Conservation (phyloP, 2,888 invertebrate species). For the Eupelmus urozonus region DNA sequence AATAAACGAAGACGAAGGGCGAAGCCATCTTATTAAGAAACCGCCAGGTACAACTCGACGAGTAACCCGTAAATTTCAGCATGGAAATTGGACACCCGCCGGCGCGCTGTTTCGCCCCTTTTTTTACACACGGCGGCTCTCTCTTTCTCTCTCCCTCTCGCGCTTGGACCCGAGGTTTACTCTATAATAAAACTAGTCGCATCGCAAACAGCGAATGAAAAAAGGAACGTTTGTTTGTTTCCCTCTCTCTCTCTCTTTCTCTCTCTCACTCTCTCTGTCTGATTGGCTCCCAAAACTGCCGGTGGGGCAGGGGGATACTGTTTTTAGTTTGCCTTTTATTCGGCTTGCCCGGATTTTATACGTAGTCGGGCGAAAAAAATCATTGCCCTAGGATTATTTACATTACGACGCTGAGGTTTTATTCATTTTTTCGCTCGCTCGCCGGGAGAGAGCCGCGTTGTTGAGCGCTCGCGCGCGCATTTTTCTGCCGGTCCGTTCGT, state of each 20-base stretch:
- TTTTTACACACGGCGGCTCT: background rate
- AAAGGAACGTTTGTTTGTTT: conserved; percentile 27
- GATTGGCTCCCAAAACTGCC: conserved; percentile 46
- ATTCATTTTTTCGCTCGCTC: background rate
- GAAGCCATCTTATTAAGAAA: no score
- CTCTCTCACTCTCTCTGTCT: background rate
- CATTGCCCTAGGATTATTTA: conserved; percentile 51
- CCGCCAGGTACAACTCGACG: no score
- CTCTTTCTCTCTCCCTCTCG: background rate
- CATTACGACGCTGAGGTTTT: conserved; percentile 38
- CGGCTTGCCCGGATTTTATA: conserved; percentile 12
- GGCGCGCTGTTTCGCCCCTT: background rate
- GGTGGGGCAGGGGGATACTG: background rate
- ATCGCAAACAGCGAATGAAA: conserved; percentile 60
- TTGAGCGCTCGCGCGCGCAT: background rate
- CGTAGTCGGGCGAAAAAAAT: conserved; percentile 25
- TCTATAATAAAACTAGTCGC: conserved; percentile 63
- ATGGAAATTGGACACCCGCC: conserved; percentile 41
- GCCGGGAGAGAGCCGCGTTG: no score
- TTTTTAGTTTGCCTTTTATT: conserved; percentile 50
- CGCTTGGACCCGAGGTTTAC: conserved; percentile 54
- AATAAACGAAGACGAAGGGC: no score
- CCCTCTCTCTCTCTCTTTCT: background rate
- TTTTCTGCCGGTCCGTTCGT: background rate
- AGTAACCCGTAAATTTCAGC: conserved; percentile 25